These are phyloP conservation scores for Mesorhabditis spiculigera DNA, from an alignment of 2,888 invertebrate species.

Conservation along the genomic window DNA sequence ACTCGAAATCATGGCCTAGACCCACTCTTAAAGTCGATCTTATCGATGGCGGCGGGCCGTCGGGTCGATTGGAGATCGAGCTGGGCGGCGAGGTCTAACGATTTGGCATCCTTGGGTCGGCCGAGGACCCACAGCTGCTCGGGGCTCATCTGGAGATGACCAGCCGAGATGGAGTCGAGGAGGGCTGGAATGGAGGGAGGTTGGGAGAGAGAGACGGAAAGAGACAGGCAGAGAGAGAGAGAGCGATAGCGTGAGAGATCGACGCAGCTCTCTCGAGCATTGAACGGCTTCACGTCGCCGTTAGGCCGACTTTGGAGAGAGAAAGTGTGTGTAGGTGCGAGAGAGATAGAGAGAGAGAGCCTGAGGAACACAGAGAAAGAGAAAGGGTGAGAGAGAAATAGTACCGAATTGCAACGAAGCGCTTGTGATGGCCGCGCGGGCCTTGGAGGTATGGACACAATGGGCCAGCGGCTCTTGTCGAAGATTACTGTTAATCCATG, in stretches of 20 bases:
- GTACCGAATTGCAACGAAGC: constrained; percentile 30
- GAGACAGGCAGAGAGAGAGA: too few relatives aligned
- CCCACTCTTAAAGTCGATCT: background rate
- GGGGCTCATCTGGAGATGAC: background rate
- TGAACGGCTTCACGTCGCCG: too few relatives aligned
- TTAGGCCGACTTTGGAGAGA: too few relatives aligned
- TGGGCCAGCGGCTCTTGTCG: constrained; percentile 73
- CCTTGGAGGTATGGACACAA: constrained; percentile 83
- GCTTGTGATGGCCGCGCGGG: constrained; percentile 73
- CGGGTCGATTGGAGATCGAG: background rate
- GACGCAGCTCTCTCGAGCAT: too few relatives aligned
- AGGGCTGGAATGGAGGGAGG: background rate
- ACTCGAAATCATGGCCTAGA: background rate
- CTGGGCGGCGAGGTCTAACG: background rate
- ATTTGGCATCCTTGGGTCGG: background rate
- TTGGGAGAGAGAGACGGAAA: too few relatives aligned
- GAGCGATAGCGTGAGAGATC: too few relatives aligned
- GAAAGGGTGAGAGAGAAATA: constrained; percentile 8
- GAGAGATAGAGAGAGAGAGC: background rate
- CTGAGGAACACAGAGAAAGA: too few relatives aligned
- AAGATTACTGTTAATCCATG: constrained; percentile 89
- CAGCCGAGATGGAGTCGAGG: background rate
- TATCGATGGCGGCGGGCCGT: background rate
- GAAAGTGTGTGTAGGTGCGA: too few relatives aligned
- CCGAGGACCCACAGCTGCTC: background rate